phyloP scores from a whole-genome alignment of 2,888 invertebrate species.

The Diarsia dahlii region DNA sequence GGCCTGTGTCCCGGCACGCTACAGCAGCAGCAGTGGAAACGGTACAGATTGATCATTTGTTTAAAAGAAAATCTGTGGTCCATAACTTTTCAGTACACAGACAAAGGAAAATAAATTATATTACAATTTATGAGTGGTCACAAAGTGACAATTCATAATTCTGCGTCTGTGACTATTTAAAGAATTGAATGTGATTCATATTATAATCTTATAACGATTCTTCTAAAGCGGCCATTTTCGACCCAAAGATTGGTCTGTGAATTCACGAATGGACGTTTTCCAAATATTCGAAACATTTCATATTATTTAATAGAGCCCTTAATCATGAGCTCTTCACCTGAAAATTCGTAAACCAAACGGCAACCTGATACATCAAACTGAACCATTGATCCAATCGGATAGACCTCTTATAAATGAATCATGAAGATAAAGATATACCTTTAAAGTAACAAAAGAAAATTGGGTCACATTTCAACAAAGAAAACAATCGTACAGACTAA shows the following conservation, averaged over 20 bases:
- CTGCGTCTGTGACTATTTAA: no score
- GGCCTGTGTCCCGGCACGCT: background rate
- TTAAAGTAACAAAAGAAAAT: conserved; percentile 48
- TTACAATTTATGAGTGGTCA: no score
- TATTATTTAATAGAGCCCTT: background rate
- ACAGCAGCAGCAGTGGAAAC: no score
- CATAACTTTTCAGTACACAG: no score
- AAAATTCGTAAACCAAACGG: conserved; percentile 15
- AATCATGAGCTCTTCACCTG: conserved; percentile 16
- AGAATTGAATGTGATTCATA: no score
- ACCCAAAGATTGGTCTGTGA: background rate
- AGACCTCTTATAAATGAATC: conserved; percentile 43
- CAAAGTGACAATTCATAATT: no score
- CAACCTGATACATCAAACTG: conserved; percentile 35
- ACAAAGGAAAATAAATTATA: no score
- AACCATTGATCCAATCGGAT: conserved; percentile 36
- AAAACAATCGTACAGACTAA: conserved; percentile 21
- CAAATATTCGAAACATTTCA: background rate
- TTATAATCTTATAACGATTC: no score
- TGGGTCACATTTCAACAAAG: conserved; percentile 31
- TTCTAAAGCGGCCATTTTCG: no score
- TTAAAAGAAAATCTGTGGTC: no score
- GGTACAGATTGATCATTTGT: no score
- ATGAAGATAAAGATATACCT: conserved; percentile 43
- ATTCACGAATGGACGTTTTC: background rate